These are phyloP conservation scores for Drosophila eohydei DNA, from an alignment of 2,888 invertebrate genomes.

Conservation along the genomic window DNA sequence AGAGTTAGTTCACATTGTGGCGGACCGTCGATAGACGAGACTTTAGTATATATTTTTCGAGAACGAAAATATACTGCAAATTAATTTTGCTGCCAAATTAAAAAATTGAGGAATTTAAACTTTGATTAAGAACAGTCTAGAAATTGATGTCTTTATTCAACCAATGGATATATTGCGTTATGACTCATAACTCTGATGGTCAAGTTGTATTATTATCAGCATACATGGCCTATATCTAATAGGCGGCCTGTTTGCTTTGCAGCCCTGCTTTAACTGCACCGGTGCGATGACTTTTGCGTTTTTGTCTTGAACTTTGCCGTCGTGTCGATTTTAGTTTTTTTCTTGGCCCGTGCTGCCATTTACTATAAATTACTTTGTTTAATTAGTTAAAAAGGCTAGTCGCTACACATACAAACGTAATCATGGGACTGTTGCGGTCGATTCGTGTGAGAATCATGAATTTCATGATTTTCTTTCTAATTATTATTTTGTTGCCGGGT, in stretches of 20 bases:
- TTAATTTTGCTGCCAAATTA: too few species aligned
- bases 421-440: conserved; percentile 85
- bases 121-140: not conserved
- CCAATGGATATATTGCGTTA: not conserved
- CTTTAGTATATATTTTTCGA: conserved; percentile 17
- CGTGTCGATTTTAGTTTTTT: conserved; percentile 67
- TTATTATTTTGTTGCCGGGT: conserved; percentile 89
- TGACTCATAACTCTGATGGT: not conserved
- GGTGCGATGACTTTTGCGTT: conserved; percentile 70
- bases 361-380: conserved; percentile 26
- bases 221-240: conserved; percentile 18
- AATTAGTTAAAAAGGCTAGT: conserved; percentile 4
- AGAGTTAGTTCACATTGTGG: conserved; percentile 21
- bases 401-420: conserved; percentile 17
- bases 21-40: conserved; percentile 10
- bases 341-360: conserved; percentile 24
- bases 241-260: conserved; percentile 28
- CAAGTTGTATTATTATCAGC: conserved; percentile 3
- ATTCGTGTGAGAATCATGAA: conserved; percentile 85
- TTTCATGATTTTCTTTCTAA: conserved; percentile 86
- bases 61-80: not conserved
- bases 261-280: conserved; percentile 54
- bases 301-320: conserved; percentile 74
- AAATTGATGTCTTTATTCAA: not conserved
- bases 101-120: not conserved